Conservation (phyloP, 2,797 vertebrate species). For the Geotrypetes seraphini region DNA sequence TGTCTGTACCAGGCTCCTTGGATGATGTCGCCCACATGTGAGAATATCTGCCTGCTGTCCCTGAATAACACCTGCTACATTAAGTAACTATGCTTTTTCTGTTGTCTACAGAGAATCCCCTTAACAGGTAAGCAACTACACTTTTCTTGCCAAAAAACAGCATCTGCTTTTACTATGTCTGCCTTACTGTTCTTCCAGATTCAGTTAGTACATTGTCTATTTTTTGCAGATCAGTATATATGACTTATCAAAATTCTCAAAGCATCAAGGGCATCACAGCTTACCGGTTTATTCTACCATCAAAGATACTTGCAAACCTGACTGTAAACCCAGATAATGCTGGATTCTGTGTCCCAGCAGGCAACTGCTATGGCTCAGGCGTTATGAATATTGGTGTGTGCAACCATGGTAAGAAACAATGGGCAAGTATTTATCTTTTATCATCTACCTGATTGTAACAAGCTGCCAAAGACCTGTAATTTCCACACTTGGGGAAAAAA, state of each 20-base stretch:
- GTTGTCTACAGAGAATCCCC: too few relatives aligned
- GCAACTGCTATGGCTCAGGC: constrained; percentile 77
- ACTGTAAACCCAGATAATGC: constrained; percentile 74
- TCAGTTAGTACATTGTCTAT: too few relatives aligned
- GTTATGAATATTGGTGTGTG: constrained; percentile 80
- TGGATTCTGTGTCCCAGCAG: constrained; percentile 80
- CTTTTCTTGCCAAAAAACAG: neutral
- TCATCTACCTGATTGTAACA: neutral
- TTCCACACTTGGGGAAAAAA: neutral
- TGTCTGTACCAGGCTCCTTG: too few relatives aligned
- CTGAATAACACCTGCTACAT: too few relatives aligned
- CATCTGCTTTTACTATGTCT: too few relatives aligned
- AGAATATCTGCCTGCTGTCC: too few relatives aligned
- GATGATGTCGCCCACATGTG: too few relatives aligned
- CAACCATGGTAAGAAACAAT: constrained; percentile 64
- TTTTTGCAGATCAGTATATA: constrained; percentile 70
- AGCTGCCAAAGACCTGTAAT: neutral
- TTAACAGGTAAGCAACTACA: too few relatives aligned
- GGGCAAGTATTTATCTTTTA: neutral
- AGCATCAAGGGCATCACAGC: constrained; percentile 62
- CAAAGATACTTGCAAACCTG: constrained; percentile 67
- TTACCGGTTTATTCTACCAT: constrained; percentile 73
- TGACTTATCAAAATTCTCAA: constrained; percentile 65
- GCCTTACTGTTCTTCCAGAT: too few relatives aligned
- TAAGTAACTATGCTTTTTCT: too few relatives aligned